These are phyloP conservation scores for Copsychus sechellarum DNA, from an alignment of 2,113 vertebrate species.

Conservation along the genomic window DNA sequence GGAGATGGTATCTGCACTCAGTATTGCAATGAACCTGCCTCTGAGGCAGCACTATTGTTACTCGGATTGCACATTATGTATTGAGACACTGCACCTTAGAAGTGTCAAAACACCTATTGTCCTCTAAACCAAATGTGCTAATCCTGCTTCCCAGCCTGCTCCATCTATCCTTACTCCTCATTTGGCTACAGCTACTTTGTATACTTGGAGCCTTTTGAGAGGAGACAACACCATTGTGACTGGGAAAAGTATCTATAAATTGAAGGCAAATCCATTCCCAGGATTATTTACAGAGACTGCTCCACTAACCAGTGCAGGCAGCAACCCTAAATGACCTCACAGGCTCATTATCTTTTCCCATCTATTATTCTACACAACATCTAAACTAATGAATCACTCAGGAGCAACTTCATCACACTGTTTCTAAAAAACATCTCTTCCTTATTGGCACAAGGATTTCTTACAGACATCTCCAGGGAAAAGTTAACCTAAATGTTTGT, in stretches of 20 bases:
- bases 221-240: background rate
- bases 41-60: constrained; percentile 35
- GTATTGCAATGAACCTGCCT: constrained; percentile 36
- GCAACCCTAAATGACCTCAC: background rate
- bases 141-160: background rate
- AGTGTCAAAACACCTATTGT: background rate
- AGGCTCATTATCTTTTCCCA: background rate
- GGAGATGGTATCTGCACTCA: constrained; percentile 40
- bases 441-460: background rate
- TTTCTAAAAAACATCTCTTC: background rate
- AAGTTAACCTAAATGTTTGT: constrained; percentile 3
- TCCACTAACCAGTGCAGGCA: background rate
- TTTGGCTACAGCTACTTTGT: background rate
- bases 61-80: background rate
- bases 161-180: background rate
- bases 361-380: background rate
- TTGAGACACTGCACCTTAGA: background rate
- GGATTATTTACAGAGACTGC: background rate
- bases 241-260: background rate
- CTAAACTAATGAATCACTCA: constrained; percentile 15
- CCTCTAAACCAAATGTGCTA: background rate
- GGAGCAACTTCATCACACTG: background rate
- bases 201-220: background rate
- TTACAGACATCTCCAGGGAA: background rate
- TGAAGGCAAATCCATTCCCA: background rate